Conservation (phyloP, 2,797 vertebrate genomes). For the Cryptoprocta ferox region DNA sequence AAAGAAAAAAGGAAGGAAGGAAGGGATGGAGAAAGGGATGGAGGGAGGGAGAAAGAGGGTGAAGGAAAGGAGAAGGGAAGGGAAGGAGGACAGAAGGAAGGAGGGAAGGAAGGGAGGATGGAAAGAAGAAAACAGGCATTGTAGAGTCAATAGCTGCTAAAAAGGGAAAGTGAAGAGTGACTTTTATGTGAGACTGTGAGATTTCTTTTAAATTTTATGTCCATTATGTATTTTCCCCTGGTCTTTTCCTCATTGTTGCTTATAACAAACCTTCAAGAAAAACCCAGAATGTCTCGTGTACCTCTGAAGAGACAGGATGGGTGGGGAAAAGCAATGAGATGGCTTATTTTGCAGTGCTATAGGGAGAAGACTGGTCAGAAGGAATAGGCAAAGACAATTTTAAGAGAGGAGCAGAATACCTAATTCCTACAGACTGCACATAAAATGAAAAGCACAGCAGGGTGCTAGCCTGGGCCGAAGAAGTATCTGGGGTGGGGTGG, state of each 20-base stretch:
- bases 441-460: neutral
- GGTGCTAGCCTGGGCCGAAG: neutral
- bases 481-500: neutral
- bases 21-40: neutral
- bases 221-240: slow-evolving; percentile 18
- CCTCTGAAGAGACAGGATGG: neutral
- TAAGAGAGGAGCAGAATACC: neutral
- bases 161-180: neutral
- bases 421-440: neutral
- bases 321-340: neutral
- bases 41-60: neutral
- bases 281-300: neutral
- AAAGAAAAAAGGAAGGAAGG: neutral
- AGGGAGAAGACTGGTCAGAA: neutral
- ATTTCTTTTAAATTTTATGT: neutral
- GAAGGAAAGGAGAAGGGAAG: neutral
- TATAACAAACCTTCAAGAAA: slow-evolving; percentile 27
- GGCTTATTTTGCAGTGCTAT: neutral
- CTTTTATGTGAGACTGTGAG: neutral
- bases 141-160: neutral
- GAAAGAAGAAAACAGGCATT: neutral
- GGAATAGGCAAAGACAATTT: neutral
- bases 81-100: neutral
- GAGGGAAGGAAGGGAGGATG: neutral
- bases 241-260: slow-evolving; percentile 31